Conservation (phyloP, 2,113 vertebrate species). For the Sylvia atricapilla region DNA sequence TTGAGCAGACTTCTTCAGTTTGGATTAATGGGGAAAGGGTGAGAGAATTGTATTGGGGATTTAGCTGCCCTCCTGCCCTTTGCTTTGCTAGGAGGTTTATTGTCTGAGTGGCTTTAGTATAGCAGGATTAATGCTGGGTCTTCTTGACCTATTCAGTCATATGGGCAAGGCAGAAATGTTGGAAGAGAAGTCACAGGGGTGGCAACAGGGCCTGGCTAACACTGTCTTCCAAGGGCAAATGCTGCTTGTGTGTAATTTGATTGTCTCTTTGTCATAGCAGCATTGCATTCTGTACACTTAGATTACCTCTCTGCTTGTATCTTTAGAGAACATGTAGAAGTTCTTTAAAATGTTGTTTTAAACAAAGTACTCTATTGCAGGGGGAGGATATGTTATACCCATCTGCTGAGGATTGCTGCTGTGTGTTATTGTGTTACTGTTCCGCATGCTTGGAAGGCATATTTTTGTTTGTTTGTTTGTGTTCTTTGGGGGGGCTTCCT, state of each 20-base stretch:
- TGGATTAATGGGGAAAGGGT: not conserved
- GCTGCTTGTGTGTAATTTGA: not conserved
- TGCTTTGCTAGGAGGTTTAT: constrained; percentile 1
- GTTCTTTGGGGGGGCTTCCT: not conserved
- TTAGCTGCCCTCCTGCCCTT: constrained; percentile 12
- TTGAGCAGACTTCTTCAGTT: constrained; percentile 13
- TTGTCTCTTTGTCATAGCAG: not conserved
- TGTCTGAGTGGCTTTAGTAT: not conserved
- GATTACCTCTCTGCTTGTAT: not conserved
- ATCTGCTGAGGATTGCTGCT: not conserved
- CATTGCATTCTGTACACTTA: not conserved
- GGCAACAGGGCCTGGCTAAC: not conserved
- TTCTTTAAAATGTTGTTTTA: not conserved
- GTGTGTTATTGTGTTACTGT: not conserved
- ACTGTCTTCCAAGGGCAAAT: not conserved
- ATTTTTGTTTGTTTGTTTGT: not conserved
- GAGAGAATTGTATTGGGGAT: not conserved
- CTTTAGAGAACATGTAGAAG: not conserved
- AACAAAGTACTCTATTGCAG: not conserved
- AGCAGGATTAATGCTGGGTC: not conserved
- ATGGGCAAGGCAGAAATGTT: not conserved
- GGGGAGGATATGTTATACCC: not conserved
- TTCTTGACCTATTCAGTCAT: not conserved
- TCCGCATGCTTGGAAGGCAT: accelerated
- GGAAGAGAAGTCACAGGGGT: not conserved